phyloP scores from a whole-genome alignment of 2,113 vertebrate genomes.

The Pterocles orientalis region DNA sequence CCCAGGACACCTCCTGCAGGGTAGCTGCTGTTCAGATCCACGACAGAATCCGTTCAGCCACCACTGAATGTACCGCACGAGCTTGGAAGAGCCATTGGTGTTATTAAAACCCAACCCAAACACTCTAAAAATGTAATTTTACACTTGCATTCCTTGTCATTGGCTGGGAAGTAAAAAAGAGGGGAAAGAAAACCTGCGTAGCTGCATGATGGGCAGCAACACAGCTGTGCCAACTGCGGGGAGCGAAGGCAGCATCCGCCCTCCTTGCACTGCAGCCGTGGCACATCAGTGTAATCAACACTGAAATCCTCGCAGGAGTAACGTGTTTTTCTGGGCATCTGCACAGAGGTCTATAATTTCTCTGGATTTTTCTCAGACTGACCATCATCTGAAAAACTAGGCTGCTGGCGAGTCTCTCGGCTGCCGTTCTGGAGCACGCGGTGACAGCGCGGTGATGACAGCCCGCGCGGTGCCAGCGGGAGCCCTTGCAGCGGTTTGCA shows the following conservation, averaged over 20 bases:
- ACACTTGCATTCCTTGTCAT: not conserved
- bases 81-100: not conserved
- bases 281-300: not conserved
- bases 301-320: not conserved
- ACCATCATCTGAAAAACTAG: not conserved
- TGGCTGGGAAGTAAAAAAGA: not conserved
- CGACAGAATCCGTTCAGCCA: not conserved
- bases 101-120: not conserved
- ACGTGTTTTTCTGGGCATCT: not conserved
- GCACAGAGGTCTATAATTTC: not conserved
- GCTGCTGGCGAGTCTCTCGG: not conserved
- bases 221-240: accelerated
- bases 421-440: not conserved
- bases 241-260: not conserved
- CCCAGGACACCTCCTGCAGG: accelerated
- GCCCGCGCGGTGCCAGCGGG: accelerated
- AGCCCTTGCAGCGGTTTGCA: not conserved
- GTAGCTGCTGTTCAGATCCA: not conserved
- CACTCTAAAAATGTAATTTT: not conserved
- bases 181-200: not conserved
- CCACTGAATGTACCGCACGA: not conserved
- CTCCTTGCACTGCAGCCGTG: not conserved
- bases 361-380: not conserved
- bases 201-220: accelerated
- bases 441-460: not conserved